Conservation (phyloP, 2,797 vertebrate genomes). For the Scolopax rusticola region DNA sequence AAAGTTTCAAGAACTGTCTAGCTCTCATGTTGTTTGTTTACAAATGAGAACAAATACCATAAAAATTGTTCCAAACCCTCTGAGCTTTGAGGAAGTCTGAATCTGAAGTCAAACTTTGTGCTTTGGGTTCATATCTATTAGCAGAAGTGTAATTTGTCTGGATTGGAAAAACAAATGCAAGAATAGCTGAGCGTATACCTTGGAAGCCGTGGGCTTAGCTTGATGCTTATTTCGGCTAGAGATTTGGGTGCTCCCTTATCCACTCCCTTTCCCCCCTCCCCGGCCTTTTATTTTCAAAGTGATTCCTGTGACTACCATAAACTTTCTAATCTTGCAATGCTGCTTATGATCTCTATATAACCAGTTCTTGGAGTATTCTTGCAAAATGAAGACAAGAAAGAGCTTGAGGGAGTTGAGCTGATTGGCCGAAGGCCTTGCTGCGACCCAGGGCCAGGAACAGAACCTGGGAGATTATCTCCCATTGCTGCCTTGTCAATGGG, state of each 20-base stretch:
- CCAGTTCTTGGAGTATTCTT: neutral
- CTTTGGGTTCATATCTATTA: constrained; percentile 2
- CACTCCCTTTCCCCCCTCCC: neutral
- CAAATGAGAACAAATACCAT: neutral
- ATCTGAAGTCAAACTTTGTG: neutral
- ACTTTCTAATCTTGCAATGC: neutral
- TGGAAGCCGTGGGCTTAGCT: constrained; percentile 7
- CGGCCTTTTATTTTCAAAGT: neutral
- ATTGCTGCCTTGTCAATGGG: neutral
- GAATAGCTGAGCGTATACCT: constrained; percentile 35
- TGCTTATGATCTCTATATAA: constrained; percentile 8
- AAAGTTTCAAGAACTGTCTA: neutral
- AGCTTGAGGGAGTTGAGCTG: constrained; percentile 10
- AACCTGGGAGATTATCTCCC: neutral
- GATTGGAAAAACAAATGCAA: constrained; percentile 29
- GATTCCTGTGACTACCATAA: neutral
- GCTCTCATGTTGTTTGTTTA: neutral
- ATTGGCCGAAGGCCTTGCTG: neutral
- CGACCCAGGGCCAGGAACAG: neutral
- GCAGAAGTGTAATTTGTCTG: constrained; percentile 15
- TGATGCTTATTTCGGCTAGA: constrained; percentile 17
- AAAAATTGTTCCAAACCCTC: neutral
- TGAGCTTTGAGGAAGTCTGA: neutral
- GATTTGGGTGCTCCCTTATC: neutral
- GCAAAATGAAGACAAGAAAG: neutral